These are phyloP conservation scores for Agrenia bidenticulata DNA, from an alignment of 2,888 invertebrate genomes.

Conservation along the genomic window DNA sequence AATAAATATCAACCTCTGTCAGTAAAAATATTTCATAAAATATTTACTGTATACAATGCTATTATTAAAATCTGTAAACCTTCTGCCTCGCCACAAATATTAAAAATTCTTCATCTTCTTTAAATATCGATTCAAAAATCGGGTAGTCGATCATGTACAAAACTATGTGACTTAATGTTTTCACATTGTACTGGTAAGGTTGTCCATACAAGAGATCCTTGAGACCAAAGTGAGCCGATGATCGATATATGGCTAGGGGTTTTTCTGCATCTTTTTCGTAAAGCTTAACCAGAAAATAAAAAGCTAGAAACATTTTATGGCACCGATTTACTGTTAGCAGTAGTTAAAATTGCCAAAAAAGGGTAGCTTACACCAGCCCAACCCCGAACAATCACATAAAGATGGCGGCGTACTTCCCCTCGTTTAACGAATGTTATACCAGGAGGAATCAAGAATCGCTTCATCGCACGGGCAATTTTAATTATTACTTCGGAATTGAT, in stretches of 20 bases:
- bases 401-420: slow-evolving; percentile 47
- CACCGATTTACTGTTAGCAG: too few species aligned
- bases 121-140: slow-evolving; percentile 40
- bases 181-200: slow-evolving; percentile 40
- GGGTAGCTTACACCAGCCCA: slow-evolving; percentile 34
- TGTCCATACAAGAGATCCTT: slow-evolving; percentile 46
- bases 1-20: too few species aligned
- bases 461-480: slow-evolving; percentile 32
- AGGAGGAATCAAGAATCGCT: slow-evolving; percentile 44
- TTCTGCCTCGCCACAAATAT: background rate
- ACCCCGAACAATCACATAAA: slow-evolving; percentile 46
- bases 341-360: background rate
- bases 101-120: slow-evolving; percentile 33
- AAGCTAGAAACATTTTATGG: too few species aligned
- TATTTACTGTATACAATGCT: too few species aligned
- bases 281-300: too few species aligned
- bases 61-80: too few species aligned
- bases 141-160: slow-evolving; percentile 37
- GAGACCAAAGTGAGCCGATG: slow-evolving; percentile 45
- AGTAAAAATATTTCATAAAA: too few species aligned
- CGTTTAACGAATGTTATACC: slow-evolving; percentile 39
- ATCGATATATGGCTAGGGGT: slow-evolving; percentile 29
- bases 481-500: slow-evolving; percentile 41
- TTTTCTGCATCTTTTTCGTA: slow-evolving; percentile 1
- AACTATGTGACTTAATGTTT: slow-evolving; percentile 44